These are phyloP conservation scores for Synergus itoensis DNA, from an alignment of 2,888 invertebrate genomes.

Conservation along the genomic window DNA sequence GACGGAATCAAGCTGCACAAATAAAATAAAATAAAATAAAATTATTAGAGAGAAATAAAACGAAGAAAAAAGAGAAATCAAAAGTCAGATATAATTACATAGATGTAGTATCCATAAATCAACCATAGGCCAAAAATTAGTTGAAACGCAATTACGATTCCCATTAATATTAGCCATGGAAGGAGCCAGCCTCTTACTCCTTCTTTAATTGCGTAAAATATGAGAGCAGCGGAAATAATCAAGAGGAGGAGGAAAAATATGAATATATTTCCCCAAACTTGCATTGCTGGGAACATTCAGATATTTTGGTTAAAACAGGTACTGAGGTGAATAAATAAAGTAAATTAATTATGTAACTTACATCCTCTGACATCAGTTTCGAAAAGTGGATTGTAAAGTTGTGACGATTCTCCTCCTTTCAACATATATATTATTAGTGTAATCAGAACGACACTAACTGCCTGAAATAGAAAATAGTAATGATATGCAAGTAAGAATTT, in stretches of 20 bases:
- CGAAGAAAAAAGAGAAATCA: constrained; percentile 17
- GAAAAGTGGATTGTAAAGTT: constrained; percentile 92
- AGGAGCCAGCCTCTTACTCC: constrained; percentile 90
- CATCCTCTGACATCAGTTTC: constrained; percentile 90
- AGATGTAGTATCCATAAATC: constrained; percentile 93
- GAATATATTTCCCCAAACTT: constrained; percentile 84
- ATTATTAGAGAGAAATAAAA: neutral
- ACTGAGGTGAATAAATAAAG: neutral
- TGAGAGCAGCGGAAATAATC: constrained; percentile 81
- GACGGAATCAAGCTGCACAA: constrained; percentile 87
- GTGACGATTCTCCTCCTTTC: constrained; percentile 92
- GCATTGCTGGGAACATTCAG: constrained; percentile 83
- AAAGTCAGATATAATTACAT: constrained; percentile 82
- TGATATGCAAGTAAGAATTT: too few species aligned
- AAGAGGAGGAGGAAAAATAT: constrained; percentile 81
- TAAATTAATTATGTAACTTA: constrained; percentile 76
- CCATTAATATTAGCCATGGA: constrained; percentile 88
- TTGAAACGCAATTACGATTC: constrained; percentile 86
- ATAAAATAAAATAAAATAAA: constrained; percentile 29
- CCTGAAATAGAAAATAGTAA: constrained; percentile 74
- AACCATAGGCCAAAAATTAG: constrained; percentile 91
- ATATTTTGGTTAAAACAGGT: neutral
- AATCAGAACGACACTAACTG: constrained; percentile 86
- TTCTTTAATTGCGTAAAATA: constrained; percentile 83
- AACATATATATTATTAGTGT: constrained; percentile 88